Evolutionary conservation across 2,797 vertebrate species (phyloP).

Genomic region (Psittacula echo): DNA sequence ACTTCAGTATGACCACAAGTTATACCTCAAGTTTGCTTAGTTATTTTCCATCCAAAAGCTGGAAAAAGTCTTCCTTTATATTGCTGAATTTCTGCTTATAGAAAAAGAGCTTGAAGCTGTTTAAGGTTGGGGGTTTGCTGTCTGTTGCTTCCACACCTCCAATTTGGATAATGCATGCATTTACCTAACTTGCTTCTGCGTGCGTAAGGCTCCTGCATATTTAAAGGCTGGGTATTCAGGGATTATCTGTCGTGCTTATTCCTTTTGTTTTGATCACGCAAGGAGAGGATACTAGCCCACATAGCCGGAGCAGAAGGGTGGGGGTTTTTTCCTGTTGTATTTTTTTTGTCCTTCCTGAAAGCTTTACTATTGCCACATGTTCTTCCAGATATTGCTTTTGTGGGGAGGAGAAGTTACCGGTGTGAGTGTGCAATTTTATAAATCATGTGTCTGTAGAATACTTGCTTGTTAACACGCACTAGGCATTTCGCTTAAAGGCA

Average conservation of each 20-base stretch:
- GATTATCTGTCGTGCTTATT: slow-evolving; percentile 87
- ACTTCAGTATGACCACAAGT: not conserved
- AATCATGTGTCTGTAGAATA: not conserved
- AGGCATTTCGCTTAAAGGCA: not conserved
- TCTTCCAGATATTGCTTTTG: not conserved
- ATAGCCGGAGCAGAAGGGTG: not conserved
- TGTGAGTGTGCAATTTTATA: not conserved
- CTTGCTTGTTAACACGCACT: not conserved
- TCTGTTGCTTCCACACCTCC: slow-evolving; percentile 28
- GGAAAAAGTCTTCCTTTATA: not conserved
- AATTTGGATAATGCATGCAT: slow-evolving; percentile 81
- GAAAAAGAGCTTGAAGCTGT: not conserved
- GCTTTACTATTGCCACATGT: not conserved
- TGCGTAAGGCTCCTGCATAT: slow-evolving; percentile 90
- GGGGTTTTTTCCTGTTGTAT: not conserved
- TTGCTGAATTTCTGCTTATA: not conserved
- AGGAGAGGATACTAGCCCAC: slow-evolving; percentile 75
- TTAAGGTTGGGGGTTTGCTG: not conserved
- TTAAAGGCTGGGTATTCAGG: slow-evolving; percentile 90
- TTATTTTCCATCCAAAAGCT: not conserved
- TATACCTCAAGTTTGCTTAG: not conserved
- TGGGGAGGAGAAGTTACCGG: not conserved
- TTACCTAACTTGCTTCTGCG: slow-evolving; percentile 85
- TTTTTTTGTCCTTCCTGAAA: not conserved
- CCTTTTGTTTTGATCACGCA: slow-evolving; percentile 88